Base-by-base conservation (phyloP, 2,797 vertebrate species). In the Amblyraja radiata region DNA sequence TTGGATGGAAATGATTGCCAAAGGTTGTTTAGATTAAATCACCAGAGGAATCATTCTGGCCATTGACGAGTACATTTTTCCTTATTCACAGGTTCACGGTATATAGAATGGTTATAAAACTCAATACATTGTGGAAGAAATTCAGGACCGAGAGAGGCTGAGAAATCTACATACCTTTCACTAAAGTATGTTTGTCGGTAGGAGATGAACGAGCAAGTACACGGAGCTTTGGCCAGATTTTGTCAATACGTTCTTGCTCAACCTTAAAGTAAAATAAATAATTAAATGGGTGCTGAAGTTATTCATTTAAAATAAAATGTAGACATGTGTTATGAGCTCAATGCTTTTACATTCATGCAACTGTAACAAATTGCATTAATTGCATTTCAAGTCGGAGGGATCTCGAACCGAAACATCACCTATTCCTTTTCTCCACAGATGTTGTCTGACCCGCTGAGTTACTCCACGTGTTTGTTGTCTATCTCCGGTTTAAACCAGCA, bases 151-250 rank as follows among this genome's bases (percentile, higher is more conserved):
- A 8, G 84, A 18, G n/a, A 88, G 54, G 23, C 6, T 63, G 25
- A 61, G 58, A 88, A 68, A 88, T 65, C 28, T 36, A 74, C 96
- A 93, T 93, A 99, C 98, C 98, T 98, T 99, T 99, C 68, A 99
- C 98, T 94, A 99, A 94, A 0, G 98, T 99, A 94, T 99, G 98
- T 94, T 99, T 99, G 96, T 99, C 98, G 0, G 98, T 98, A 77
- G 96, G 97, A 90, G 96, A 97, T 5, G 96, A 99, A 93, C 98
- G 97, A 93, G 98, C 98, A 2, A 99, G 97, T 93, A 99, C 98
- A 79, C 98, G 96, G 32, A 99, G 96, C 94, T 98, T 99, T 63
- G 98, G 98, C 98, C 98, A 99, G 95, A 99, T 97, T 95, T 98
- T 98, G 96, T 99, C 98, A 28, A 99, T 97, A 46, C 98, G 96